phyloP scores from a whole-genome alignment of 2,888 invertebrate species.

The Drosophila quinaria region DNA sequence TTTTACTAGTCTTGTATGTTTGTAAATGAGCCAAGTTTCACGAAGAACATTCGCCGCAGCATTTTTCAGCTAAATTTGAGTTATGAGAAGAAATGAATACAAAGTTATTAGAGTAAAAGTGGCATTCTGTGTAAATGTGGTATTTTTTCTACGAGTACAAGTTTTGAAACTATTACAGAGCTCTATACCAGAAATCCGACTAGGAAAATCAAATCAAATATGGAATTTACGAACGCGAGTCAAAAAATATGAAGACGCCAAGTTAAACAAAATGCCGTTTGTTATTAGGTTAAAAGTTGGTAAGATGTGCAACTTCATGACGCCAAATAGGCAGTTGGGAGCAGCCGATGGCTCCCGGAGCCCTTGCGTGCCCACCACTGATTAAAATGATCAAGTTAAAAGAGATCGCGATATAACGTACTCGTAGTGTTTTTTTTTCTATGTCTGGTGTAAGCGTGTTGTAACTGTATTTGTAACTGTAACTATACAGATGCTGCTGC shows the following conservation, averaged over 20 bases:
- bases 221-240: neutral
- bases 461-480: constrained; percentile 11
- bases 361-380: no score
- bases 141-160: constrained; percentile 20
- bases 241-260: neutral
- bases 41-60: constrained; percentile 99
- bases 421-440: constrained; percentile 10
- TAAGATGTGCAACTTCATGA: no score
- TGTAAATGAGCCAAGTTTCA: constrained; percentile 99
- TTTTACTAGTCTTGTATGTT: constrained; percentile 99
- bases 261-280: neutral
- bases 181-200: neutral
- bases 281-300: neutral
- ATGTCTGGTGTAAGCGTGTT: constrained; percentile 13
- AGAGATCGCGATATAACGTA: constrained; percentile 4
- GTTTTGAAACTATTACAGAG: neutral
- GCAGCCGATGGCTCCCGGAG: no score
- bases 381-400: no score
- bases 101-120: constrained; percentile 77
- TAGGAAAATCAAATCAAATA: neutral
- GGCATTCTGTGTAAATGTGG: constrained; percentile 23
- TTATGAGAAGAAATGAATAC: constrained; percentile 84
- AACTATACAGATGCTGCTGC: constrained; percentile 14
- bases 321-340: no score
- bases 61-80: constrained; percentile 95